Base-by-base conservation (phyloP, 2,113 vertebrate genomes). In the Ictalurus punctatus region DNA sequence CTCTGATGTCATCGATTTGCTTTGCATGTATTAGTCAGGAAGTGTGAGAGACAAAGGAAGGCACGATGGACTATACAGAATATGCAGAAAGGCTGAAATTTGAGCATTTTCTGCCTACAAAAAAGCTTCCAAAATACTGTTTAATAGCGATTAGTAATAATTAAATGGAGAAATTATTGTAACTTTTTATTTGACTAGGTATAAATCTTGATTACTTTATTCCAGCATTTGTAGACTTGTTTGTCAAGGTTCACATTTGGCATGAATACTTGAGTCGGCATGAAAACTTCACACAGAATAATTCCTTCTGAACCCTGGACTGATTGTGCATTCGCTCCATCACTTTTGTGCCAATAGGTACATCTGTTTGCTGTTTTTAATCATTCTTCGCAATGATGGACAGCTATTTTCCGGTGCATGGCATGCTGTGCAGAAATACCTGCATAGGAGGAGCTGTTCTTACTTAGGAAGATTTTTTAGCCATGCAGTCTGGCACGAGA, bases 31-130 rank as follows among this genome's bases (percentile, higher is more conserved):
- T 89, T 76, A 63, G 27, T 65, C 44, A 58, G 69, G 59, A 27
- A 65, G 67, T 16, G 69, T 79, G 81, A 40, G 63, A 58, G 71
- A 52, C 65, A 40, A 61, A 86, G 58, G 48, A 83, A 25, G 25
- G 56, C 59, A 56, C 16, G 48, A 25, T 56, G 58, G 56, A 74
- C 17, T 74, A 54, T 2, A 52, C 37, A 78, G 30, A 25, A 61
- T 48, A 71, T 40, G 30, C 34, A 40, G 21, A 83, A 71, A 63
- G 16, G 71, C 6, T 92, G 86, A 86, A 92, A 88, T 91, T 63
- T 74, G 89, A 92, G 84, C 13, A 89, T 61, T 87, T 78, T 83
- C 44, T 56, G 67, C 30, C 37, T 19, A 8, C 6, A 56, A 71
- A 25, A 63, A 83, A 37, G n/a, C 30, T 34, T 71, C 17, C 27